phyloP scores from a whole-genome alignment of 2,113 vertebrate species.

The Ahaetulla prasina region DNA sequence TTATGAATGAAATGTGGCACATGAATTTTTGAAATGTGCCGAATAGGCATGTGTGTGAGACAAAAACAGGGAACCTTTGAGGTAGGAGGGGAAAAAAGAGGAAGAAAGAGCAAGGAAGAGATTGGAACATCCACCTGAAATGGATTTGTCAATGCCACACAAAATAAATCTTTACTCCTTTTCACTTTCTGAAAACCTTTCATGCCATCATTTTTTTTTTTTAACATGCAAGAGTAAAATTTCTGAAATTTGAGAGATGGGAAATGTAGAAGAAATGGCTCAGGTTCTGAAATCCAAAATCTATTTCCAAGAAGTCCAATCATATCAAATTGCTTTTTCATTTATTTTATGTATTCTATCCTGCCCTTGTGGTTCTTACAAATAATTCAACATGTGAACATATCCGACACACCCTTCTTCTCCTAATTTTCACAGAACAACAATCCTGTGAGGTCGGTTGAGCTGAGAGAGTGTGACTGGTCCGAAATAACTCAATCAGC shows the following conservation, averaged over 20 bases:
- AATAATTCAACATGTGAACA: background rate
- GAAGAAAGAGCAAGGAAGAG: background rate
- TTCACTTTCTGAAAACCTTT: background rate
- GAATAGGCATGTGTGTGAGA: background rate
- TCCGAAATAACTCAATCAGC: background rate
- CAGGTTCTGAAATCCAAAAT: background rate
- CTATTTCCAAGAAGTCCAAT: background rate
- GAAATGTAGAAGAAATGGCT: background rate
- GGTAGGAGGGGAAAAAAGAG: background rate
- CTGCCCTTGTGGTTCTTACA: background rate
- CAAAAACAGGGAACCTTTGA: background rate
- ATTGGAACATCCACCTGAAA: constrained; percentile 25
- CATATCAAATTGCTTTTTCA: background rate
- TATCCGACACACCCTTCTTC: background rate
- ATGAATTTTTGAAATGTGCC: constrained; percentile 46
- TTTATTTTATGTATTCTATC: background rate
- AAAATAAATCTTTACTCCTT: background rate
- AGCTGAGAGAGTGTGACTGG: background rate
- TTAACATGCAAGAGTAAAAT: no score
- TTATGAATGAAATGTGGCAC: constrained; percentile 55
- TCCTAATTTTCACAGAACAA: background rate
- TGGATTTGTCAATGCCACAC: constrained; percentile 15
- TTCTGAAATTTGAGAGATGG: background rate
- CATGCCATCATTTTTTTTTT: background rate
- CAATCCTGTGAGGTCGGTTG: background rate